Evolutionary conservation across 2,113 vertebrate species (phyloP).

Genomic region (Malurus elegans): DNA sequence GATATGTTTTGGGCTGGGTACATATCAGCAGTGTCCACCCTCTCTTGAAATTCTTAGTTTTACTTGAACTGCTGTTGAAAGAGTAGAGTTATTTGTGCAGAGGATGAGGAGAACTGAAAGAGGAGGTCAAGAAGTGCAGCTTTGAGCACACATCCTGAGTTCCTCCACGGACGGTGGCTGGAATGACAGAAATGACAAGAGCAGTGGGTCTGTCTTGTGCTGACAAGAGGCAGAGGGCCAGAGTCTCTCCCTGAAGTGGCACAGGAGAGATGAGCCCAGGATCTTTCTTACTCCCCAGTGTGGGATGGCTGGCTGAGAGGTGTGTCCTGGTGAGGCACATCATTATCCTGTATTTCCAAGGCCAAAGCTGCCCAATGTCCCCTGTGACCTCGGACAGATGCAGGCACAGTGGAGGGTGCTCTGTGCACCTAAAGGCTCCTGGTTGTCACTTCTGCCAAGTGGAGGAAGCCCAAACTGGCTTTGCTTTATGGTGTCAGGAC

Average conservation of each 20-base stretch:
- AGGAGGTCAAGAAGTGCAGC: background rate
- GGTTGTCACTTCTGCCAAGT: background rate
- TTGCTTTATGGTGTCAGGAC: background rate
- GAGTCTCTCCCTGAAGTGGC: background rate
- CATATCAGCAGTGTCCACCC: background rate
- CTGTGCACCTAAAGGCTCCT: background rate
- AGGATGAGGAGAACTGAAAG: background rate
- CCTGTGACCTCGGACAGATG: background rate
- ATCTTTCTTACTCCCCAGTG: background rate
- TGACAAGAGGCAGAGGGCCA: background rate
- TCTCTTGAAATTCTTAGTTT: conserved; percentile 45
- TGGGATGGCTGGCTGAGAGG: background rate
- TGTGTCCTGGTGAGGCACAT: background rate
- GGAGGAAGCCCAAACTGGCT: background rate
- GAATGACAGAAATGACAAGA: conserved; percentile 29
- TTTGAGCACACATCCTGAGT: background rate
- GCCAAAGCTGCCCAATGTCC: background rate
- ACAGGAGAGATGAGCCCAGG: background rate
- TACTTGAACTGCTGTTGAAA: conserved; percentile 2
- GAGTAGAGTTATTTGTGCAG: background rate
- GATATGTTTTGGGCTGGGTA: background rate
- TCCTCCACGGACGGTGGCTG: background rate
- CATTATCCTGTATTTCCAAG: background rate
- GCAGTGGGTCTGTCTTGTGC: background rate
- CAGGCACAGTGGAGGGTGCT: background rate